Conservation (phyloP, 1,140 invertebrate species). For the Triops cancriformis region DNA sequence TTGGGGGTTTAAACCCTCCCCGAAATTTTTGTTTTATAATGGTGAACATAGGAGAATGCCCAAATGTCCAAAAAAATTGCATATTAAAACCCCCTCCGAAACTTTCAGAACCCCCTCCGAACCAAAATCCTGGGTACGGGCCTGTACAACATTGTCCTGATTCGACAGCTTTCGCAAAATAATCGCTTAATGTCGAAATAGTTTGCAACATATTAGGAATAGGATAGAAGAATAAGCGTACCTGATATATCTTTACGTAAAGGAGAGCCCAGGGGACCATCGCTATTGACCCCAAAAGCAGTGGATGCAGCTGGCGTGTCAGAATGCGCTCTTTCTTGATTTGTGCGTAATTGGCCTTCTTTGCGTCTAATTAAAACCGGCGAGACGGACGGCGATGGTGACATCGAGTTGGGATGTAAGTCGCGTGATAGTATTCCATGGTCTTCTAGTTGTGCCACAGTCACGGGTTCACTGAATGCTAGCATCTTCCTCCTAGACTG, state of each 20-base stretch:
- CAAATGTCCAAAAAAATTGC: no score
- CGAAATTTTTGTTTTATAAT: no score
- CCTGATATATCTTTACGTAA: constrained; percentile 72
- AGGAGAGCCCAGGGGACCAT: constrained; percentile 78
- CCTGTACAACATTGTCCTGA: no score
- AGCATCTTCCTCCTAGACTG: constrained; percentile 89
- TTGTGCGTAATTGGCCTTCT: constrained; percentile 43
- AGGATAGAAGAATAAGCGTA: constrained; percentile 42
- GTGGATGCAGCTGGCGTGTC: constrained; percentile 74
- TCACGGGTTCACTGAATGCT: constrained; percentile 73
- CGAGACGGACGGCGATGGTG: constrained; percentile 42
- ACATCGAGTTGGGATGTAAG: background rate
- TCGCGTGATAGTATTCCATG: background rate
- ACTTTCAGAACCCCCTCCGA: no score
- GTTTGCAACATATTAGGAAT: no score
- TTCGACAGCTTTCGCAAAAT: no score
- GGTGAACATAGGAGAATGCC: no score
- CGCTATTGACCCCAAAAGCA: constrained; percentile 84
- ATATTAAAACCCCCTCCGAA: no score
- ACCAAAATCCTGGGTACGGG: no score
- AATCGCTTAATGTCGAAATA: no score
- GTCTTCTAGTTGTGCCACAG: constrained; percentile 50
- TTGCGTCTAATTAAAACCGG: constrained; percentile 54
- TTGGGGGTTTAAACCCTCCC: no score
- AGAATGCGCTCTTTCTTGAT: constrained; percentile 78